Evolutionary conservation across 1,140 invertebrate species (phyloP).

Genomic region (Tribolium castaneum): DNA sequence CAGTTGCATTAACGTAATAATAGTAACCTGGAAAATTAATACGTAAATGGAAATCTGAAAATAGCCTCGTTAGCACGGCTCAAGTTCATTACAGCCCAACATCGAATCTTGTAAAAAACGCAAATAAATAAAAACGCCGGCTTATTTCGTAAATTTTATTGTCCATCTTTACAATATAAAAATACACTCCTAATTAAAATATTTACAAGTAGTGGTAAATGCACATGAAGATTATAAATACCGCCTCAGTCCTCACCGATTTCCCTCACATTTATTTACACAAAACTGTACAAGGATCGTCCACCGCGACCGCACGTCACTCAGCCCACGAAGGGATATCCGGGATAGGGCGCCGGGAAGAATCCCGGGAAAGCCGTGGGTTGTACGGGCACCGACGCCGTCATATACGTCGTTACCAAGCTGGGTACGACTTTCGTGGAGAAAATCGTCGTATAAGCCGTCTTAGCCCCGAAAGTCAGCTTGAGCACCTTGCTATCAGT

Average conservation of each 20-base stretch:
- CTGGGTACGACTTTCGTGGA: conserved; percentile 88
- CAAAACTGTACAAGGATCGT: not conserved
- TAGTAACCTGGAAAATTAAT: not conserved
- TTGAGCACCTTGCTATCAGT: conserved; percentile 86
- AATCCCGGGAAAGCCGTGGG: conserved; percentile 77
- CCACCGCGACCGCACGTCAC: not conserved
- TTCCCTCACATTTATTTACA: not conserved
- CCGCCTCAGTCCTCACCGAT: not conserved
- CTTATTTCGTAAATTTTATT: too few relatives aligned
- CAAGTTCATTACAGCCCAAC: not conserved
- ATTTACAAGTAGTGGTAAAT: not conserved
- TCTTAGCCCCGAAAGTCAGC: conserved; percentile 88
- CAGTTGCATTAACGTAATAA: not conserved
- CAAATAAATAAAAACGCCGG: too few relatives aligned
- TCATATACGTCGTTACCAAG: conserved; percentile 82
- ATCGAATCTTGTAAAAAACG: too few relatives aligned
- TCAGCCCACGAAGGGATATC: conserved; percentile 80
- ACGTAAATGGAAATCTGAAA: not conserved
- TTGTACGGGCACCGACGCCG: conserved; percentile 79
- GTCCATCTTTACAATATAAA: not conserved
- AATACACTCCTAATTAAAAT: not conserved
- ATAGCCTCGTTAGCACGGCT: not conserved
- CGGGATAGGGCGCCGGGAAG: conserved; percentile 80
- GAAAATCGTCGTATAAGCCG: conserved; percentile 86
- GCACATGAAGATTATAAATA: not conserved